These are phyloP conservation scores for Leucophenga montana DNA, from an alignment of 2,888 invertebrate species.

Conservation along the genomic window DNA sequence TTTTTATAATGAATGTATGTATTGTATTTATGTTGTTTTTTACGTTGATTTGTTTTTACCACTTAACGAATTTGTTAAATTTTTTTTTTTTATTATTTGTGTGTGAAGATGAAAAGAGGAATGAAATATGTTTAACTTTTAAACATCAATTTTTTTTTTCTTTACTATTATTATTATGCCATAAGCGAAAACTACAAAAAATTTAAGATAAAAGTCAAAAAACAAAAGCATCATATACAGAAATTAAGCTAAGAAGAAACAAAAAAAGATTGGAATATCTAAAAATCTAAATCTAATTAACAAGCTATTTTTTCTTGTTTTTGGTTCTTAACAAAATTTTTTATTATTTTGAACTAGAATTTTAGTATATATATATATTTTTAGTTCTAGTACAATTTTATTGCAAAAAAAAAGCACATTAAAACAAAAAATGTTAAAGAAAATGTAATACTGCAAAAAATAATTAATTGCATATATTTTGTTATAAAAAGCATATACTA, in stretches of 20 bases:
- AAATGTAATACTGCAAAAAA: slow-evolving; percentile 6
- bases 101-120: background rate
- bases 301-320: no score
- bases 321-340: no score
- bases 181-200: background rate
- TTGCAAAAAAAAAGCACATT: slow-evolving; percentile 9
- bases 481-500: slow-evolving; percentile 43
- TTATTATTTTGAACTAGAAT: no score
- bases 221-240: no score
- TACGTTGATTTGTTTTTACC: background rate
- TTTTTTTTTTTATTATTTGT: slow-evolving; percentile 9
- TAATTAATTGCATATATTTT: slow-evolving; percentile 33
- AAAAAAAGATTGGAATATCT: no score
- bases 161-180: no score
- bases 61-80: slow-evolving; percentile 11
- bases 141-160: background rate
- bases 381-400: background rate
- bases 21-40: background rate
- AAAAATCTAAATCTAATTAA: no score
- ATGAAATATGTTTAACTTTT: slow-evolving; percentile 5
- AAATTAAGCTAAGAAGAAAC: background rate
- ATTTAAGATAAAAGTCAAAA: no score
- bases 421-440: background rate
- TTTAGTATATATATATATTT: background rate
- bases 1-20: background rate